Conservation (phyloP, 1,140 invertebrate genomes). For the Homarus americanus region DNA sequence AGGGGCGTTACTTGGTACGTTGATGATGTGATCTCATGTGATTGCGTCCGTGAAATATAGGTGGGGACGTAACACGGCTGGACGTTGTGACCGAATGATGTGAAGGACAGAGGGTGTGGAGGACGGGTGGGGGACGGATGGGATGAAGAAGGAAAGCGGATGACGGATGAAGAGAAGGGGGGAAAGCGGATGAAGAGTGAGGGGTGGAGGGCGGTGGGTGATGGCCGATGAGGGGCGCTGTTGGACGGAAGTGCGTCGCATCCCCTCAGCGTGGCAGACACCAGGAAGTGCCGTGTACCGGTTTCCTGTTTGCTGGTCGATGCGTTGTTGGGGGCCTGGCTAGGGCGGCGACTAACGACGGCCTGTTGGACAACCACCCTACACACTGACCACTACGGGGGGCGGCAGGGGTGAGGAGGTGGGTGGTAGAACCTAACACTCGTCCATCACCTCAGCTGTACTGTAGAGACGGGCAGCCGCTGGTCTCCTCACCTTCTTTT, state of each 20-base stretch:
- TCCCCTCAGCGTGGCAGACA: slow-evolving; percentile 42
- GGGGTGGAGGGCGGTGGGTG: background rate
- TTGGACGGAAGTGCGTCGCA: slow-evolving; percentile 40
- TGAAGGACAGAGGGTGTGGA: too few species aligned
- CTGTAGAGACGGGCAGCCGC: too few species aligned
- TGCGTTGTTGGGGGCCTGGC: slow-evolving; percentile 14
- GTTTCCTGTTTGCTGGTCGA: slow-evolving; percentile 63
- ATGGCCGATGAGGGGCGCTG: background rate
- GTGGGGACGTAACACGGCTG: background rate
- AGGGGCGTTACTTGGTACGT: too few species aligned
- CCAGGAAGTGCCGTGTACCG: slow-evolving; percentile 66
- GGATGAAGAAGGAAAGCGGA: too few species aligned
- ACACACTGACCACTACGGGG: background rate
- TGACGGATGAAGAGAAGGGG: background rate
- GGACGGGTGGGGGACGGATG: too few species aligned
- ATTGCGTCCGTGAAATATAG: too few species aligned
- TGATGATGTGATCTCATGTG: too few species aligned
- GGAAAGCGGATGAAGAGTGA: background rate
- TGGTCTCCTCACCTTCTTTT: too few species aligned
- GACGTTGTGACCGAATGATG: background rate
- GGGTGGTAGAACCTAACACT: too few species aligned
- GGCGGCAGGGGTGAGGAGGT: background rate
- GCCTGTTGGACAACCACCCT: slow-evolving; percentile 5
- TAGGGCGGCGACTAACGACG: background rate
- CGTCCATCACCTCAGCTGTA: too few species aligned